These are phyloP conservation scores for Cetoscarus ocellatus DNA, from an alignment of 2,797 vertebrate species.

Conservation along the genomic window DNA sequence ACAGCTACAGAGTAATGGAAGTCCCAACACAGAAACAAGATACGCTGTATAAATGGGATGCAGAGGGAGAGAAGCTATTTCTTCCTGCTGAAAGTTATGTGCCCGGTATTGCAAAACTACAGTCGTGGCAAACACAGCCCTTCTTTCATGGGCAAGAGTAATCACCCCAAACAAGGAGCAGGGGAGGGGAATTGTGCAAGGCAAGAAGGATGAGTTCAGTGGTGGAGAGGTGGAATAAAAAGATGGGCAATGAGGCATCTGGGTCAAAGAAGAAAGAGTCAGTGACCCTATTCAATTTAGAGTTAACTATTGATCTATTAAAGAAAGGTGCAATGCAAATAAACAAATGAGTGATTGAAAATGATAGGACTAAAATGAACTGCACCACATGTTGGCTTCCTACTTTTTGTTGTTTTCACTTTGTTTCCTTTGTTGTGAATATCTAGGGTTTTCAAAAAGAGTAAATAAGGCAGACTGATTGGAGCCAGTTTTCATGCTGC, in stretches of 20 bases:
- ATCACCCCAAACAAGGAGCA: slow-evolving; percentile 67
- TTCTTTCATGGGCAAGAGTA: slow-evolving; percentile 70
- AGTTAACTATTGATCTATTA: slow-evolving; percentile 38
- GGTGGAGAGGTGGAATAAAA: slow-evolving; percentile 19
- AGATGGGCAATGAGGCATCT: background rate
- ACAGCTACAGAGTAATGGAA: slow-evolving; percentile 79
- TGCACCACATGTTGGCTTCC: background rate
- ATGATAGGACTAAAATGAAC: slow-evolving; percentile 25
- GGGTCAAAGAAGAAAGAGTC: slow-evolving; percentile 23
- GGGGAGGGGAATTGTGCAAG: slow-evolving; percentile 29
- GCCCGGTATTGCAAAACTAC: slow-evolving; percentile 69
- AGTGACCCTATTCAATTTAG: slow-evolving; percentile 38
- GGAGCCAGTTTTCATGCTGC: slow-evolving; percentile 1
- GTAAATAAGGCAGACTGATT: background rate
- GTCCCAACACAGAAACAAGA: slow-evolving; percentile 77
- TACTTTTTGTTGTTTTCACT: background rate
- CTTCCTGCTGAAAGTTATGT: slow-evolving; percentile 77
- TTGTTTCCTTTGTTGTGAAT: background rate
- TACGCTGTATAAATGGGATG: slow-evolving; percentile 81
- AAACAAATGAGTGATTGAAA: slow-evolving; percentile 17
- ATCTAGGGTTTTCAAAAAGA: background rate
- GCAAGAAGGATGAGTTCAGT: slow-evolving; percentile 48
- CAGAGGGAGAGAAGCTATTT: slow-evolving; percentile 75
- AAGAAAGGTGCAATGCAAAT: slow-evolving; percentile 28
- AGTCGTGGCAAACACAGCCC: slow-evolving; percentile 63